phyloP scores from a whole-genome alignment of 2,888 invertebrate genomes.

The Hetaerina titia region DNA sequence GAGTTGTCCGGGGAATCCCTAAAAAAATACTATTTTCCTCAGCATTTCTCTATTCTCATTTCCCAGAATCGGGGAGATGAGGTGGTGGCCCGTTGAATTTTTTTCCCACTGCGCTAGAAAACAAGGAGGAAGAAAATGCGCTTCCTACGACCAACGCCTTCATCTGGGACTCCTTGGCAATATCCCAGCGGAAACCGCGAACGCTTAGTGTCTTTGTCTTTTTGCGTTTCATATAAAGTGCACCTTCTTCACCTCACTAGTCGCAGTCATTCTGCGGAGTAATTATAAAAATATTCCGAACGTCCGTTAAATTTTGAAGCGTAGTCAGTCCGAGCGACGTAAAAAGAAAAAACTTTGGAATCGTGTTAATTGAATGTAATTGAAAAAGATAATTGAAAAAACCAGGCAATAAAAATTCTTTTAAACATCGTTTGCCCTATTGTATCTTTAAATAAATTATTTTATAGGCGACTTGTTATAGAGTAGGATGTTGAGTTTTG shows the following conservation, averaged over 20 bases:
- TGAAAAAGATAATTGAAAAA: too few species aligned
- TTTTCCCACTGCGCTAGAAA: background rate
- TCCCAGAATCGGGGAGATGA: background rate
- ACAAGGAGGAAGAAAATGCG: background rate
- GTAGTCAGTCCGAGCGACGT: too few species aligned
- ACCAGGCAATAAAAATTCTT: too few species aligned
- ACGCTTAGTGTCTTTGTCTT: background rate
- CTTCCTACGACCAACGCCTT: background rate
- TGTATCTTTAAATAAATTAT: too few species aligned
- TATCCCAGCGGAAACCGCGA: background rate
- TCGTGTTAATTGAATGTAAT: too few species aligned
- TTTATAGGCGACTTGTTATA: too few species aligned
- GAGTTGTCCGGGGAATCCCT: background rate
- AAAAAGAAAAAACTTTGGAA: too few species aligned
- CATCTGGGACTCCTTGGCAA: background rate
- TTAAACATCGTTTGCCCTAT: too few species aligned
- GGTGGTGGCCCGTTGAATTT: background rate
- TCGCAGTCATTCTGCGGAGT: background rate
- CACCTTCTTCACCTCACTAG: background rate
- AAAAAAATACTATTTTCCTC: slow-evolving; percentile 17
- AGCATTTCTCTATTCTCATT: background rate
- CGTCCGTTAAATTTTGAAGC: background rate
- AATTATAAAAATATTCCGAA: background rate
- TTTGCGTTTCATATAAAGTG: background rate
- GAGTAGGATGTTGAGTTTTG: too few species aligned